A percentile compares a stretch with the other conserved stretches of the same genome.
Conservation (phyloP, 1,140 invertebrate genomes). For the Pemphigus obesinymphae region DNA sequence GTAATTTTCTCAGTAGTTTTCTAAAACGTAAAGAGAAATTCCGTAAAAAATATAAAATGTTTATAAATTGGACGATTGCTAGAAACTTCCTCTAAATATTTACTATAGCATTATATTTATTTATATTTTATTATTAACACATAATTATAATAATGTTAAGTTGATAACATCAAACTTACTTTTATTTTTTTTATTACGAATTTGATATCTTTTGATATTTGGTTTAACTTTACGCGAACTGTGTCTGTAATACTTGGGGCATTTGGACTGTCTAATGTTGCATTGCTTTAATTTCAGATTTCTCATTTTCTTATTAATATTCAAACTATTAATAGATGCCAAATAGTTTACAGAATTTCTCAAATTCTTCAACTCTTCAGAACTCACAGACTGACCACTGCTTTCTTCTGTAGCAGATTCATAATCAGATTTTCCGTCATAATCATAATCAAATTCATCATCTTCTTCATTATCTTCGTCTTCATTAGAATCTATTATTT, state of each 20-base stretch:
- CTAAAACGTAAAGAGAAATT: too few relatives aligned
- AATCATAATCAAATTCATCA: too few relatives aligned
- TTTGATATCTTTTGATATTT: constrained; percentile 44
- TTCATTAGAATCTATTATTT: background rate
- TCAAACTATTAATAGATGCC: constrained; percentile 21
- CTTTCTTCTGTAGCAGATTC: constrained; percentile 7
- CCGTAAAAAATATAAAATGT: too few relatives aligned
- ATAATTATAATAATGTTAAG: too few relatives aligned
- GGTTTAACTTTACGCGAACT: constrained; percentile 36
- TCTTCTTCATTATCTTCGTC: constrained; percentile 2
- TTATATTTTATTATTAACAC: too few relatives aligned
- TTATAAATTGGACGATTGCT: too few relatives aligned
- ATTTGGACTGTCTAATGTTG: constrained; percentile 13
- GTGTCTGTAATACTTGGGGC: constrained; percentile 23
- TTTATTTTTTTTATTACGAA: constrained; percentile 33
- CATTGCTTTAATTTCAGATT: constrained; percentile 21
- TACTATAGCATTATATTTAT: too few relatives aligned
- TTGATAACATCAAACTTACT: constrained; percentile 7
- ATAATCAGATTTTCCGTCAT: too few relatives aligned
- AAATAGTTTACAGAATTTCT: constrained; percentile 30
- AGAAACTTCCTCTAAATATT: too few relatives aligned
- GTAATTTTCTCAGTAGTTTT: too few relatives aligned
- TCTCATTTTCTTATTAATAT: constrained; percentile 5
- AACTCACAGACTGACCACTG: constrained; percentile 12
- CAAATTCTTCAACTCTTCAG: constrained; percentile 13